Evolutionary conservation across 2,888 invertebrate genomes (phyloP).

Genomic region (Pediacus dermestoides): DNA sequence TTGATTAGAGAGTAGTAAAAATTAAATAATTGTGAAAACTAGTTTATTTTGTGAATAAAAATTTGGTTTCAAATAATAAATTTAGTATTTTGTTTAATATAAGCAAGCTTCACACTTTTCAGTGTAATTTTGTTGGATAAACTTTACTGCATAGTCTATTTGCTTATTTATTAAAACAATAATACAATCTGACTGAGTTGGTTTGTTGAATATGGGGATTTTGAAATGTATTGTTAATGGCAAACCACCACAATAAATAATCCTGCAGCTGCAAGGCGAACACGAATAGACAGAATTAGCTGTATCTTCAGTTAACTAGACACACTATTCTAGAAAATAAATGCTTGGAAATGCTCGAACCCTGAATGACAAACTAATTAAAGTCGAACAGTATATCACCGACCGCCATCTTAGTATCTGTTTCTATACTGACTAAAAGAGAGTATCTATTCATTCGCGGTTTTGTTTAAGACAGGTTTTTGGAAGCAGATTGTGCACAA

Average conservation of each 20-base stretch:
- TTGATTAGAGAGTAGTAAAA: no score
- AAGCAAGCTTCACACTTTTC: no score
- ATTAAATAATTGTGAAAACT: no score
- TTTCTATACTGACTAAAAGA: constrained; percentile 13
- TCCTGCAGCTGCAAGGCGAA: constrained; percentile 16
- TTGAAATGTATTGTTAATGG: constrained; percentile 2
- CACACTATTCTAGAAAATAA: constrained; percentile 32
- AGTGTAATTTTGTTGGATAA: no score
- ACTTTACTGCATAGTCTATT: no score
- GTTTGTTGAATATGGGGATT: neutral
- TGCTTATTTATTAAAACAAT: constrained; percentile 12
- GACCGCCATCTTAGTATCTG: constrained; percentile 18
- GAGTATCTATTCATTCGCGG: constrained; percentile 17
- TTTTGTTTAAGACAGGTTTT: constrained; percentile 21
- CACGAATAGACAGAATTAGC: constrained; percentile 28
- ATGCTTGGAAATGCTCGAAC: constrained; percentile 37
- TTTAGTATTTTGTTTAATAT: no score
- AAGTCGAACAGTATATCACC: constrained; percentile 38
- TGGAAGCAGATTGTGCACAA: no score
- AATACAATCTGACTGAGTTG: neutral
- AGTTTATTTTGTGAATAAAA: no score
- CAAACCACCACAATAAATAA: constrained; percentile 18
- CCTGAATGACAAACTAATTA: constrained; percentile 40
- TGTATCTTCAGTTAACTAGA: constrained; percentile 26
- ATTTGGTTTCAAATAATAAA: no score